Conservation (phyloP, 2,113 vertebrate genomes). For the Pseudopipra pipra region DNA sequence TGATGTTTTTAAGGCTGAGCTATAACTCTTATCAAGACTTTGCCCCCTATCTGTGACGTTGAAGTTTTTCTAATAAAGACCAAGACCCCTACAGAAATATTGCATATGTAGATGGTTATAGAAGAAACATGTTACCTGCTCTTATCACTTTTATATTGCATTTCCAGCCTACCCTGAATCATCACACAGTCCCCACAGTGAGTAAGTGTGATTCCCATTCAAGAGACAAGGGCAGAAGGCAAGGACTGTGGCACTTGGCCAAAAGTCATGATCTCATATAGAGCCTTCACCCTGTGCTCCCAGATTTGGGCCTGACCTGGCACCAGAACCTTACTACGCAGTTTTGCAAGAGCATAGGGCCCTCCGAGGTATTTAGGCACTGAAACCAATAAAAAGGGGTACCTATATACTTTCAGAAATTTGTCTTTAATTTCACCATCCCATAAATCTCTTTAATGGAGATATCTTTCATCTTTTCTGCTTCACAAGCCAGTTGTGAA, state of each 20-base stretch:
- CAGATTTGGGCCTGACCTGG: not conserved
- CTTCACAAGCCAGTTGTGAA: slow-evolving; percentile 41
- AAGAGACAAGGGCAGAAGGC: not conserved
- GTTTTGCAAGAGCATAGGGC: not conserved
- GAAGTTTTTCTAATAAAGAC: not conserved
- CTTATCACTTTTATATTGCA: not conserved
- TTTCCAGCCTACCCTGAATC: not conserved
- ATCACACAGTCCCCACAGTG: not conserved
- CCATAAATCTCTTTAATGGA: slow-evolving; percentile 38
- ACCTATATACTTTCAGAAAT: not conserved
- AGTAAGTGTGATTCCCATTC: not conserved
- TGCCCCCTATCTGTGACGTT: fast-evolving
- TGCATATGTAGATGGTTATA: not conserved
- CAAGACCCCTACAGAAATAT: fast-evolving
- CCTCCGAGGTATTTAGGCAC: not conserved
- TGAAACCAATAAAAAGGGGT: not conserved
- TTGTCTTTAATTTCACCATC: not conserved
- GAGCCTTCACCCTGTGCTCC: not conserved
- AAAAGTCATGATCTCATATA: not conserved
- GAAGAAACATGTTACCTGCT: not conserved
- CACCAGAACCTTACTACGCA: not conserved
- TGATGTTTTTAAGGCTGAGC: not conserved
- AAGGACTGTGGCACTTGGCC: not conserved
- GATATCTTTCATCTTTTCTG: slow-evolving; percentile 51
- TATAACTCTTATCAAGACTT: not conserved